Evolutionary conservation across 2,113 vertebrate genomes (phyloP), one percentile per base, ranked within the genome.

Genomic region (Alligator mississippiensis): DNA sequence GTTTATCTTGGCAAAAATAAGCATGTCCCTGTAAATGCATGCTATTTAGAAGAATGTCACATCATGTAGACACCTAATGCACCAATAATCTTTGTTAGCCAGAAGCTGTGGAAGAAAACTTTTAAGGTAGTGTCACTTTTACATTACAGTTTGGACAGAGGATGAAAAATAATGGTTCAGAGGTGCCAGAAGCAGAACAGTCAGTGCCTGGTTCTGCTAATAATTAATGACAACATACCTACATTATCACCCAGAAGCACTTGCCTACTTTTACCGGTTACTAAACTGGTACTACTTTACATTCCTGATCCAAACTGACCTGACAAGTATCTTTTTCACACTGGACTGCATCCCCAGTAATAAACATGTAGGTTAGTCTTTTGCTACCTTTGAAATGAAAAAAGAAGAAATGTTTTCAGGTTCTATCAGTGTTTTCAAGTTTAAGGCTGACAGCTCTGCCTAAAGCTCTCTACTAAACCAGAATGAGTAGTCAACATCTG

Each of bases 401-500:
- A 76, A 1, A 62, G 11, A 76, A 90, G 0, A 57, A 74, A 55
- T 86, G 34, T 91, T 95, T 96, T 94, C 72, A 81, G 88, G 59
- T 77, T 91, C n/a, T 87, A 34, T 77, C 30, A 63, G 47, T 83
- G 5, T 77, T 97, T 93, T 93, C 88, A 79, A 79, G 72, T 89
- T 91, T 88, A 92, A 25, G 93, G 84, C 72, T 97, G 93, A 88
- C 92, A 92, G 61, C 66, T 11, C 72, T 95, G 95, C 80, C 93
- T 94, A 83, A 95, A 96, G 88, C 93, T 95, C 72, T 78, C 77
- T 87, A 61, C 86, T 92, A 94, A 96, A 95, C 78, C 88, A 77
- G 66, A 83, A 80, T 88, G 90, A 96, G 76, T 83, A 96, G 93
- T 92, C 88, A 96, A 93, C 97, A 96, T 96, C 96, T 97, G 96